Conservation (phyloP, 2,797 vertebrate species). For the Zenarchopterus dispar region DNA sequence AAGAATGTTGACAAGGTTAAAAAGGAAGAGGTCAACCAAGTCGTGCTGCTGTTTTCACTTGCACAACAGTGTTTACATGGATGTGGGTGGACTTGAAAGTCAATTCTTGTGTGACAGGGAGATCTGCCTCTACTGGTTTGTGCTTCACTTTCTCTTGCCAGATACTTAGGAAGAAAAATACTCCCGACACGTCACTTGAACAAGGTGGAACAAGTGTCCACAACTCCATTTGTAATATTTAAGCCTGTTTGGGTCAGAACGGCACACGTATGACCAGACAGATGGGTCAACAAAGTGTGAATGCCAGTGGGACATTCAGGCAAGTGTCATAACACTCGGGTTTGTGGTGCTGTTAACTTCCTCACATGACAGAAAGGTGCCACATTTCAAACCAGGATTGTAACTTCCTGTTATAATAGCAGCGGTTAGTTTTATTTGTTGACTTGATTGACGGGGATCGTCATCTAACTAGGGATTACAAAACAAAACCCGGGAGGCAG, state of each 20-base stretch:
- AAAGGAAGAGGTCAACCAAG: slow-evolving; percentile 15
- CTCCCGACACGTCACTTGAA: not conserved
- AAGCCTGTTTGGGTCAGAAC: too few species aligned
- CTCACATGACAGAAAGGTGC: slow-evolving; percentile 16
- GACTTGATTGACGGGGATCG: slow-evolving; percentile 1
- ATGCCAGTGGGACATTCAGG: slow-evolving; percentile 3
- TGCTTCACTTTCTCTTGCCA: not conserved
- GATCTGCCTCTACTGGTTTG: slow-evolving; percentile 8
- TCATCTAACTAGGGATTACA: slow-evolving; percentile 16
- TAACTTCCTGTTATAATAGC: slow-evolving; percentile 7
- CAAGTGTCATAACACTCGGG: slow-evolving; percentile 5
- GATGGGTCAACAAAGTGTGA: slow-evolving; percentile 1
- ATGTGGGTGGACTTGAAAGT: slow-evolving; percentile 19
- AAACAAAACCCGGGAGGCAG: slow-evolving; percentile 16
- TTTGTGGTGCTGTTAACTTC: slow-evolving; percentile 15
- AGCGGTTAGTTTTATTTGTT: not conserved
- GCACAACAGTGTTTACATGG: slow-evolving; percentile 1
- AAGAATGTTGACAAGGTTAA: slow-evolving; percentile 34
- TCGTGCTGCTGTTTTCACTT: slow-evolving; percentile 1
- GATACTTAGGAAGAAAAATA: slow-evolving; percentile 2
- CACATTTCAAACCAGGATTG: not conserved
- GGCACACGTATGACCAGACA: not conserved
- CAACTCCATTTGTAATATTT: too few species aligned
- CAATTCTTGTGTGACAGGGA: slow-evolving; percentile 6
- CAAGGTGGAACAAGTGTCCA: not conserved